Evolutionary conservation across 2,113 vertebrate species (phyloP).

Genomic region (Hemibagrus wyckioides): DNA sequence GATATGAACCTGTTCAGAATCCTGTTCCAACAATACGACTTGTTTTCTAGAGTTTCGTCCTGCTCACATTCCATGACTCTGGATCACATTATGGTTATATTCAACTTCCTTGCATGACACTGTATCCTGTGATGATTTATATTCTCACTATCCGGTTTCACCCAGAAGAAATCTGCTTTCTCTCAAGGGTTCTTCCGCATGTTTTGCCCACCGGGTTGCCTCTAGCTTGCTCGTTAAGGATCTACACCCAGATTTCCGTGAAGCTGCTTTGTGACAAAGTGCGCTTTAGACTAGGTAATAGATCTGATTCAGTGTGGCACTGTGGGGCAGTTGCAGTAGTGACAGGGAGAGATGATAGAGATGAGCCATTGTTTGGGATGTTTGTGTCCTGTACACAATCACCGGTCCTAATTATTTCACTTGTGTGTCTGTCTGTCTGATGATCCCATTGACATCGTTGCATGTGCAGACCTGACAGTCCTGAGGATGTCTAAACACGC

Average conservation of each 20-base stretch:
- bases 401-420: background rate
- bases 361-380: background rate
- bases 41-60: too few relatives aligned
- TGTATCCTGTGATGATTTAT: background rate
- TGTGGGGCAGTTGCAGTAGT: too few relatives aligned
- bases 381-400: background rate
- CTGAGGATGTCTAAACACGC: background rate
- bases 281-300: background rate
- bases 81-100: background rate
- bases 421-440: background rate
- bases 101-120: background rate
- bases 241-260: background rate
- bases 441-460: background rate
- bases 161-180: background rate
- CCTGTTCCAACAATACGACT: too few relatives aligned
- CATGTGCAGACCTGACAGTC: slow-evolving; percentile 8
- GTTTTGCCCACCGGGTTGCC: background rate
- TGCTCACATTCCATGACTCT: background rate
- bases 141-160: background rate
- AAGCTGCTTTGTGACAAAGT: background rate
- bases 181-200: background rate
- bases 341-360: background rate
- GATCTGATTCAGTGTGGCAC: background rate
- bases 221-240: background rate
- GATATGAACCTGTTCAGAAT: background rate